Conservation (phyloP, 2,797 vertebrate genomes). For the Pseudochirops cupreus region DNA sequence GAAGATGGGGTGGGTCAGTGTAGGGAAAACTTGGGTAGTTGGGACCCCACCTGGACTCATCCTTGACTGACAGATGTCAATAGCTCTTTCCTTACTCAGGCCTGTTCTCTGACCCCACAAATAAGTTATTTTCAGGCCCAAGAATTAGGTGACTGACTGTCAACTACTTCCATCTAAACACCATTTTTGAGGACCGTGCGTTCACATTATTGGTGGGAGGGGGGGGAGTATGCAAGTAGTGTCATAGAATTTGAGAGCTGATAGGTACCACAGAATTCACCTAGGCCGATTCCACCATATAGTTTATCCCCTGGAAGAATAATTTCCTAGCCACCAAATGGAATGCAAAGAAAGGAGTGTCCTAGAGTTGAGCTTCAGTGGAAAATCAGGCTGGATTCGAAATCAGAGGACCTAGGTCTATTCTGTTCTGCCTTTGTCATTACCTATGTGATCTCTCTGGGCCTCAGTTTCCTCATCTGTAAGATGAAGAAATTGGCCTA, state of each 20-base stretch:
- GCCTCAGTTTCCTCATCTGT: neutral
- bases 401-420: neutral
- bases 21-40: neutral
- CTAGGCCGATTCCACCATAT: neutral
- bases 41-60: neutral
- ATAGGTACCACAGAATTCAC: neutral
- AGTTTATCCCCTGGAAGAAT: neutral
- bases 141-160: neutral
- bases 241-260: neutral
- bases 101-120: neutral
- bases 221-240: neutral
- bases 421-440: neutral
- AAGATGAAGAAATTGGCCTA: neutral
- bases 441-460: neutral
- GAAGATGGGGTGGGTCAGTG: neutral
- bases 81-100: neutral
- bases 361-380: neutral
- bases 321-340: neutral
- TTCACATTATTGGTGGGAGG: neutral
- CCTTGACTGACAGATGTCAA: neutral
- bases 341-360: neutral
- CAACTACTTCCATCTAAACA: neutral
- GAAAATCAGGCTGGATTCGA: neutral
- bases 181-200: conserved; percentile 1
- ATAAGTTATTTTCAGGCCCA: neutral